Conservation (phyloP, 2,888 invertebrate species). For the Bugula neritina region DNA sequence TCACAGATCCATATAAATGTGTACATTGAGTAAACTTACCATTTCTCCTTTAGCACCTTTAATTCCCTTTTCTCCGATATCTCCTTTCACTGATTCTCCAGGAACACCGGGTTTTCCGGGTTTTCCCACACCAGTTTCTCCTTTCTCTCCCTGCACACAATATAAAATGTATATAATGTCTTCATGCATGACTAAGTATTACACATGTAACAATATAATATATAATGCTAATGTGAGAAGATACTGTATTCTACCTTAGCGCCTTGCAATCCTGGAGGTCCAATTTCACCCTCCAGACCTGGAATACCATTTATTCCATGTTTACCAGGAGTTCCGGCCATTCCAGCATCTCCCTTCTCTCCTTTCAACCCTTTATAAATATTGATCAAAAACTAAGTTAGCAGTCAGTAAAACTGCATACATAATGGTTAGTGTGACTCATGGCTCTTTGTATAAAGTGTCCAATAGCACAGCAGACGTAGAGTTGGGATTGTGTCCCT, state of each 20-base stretch:
- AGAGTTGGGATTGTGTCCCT: too few species aligned
- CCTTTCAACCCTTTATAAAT: neutral
- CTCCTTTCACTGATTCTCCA: slow-evolving; percentile 29
- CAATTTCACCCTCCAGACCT: slow-evolving; percentile 25
- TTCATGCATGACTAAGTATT: too few species aligned
- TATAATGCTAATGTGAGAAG: too few species aligned
- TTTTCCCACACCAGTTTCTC: slow-evolving; percentile 32
- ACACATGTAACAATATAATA: too few species aligned
- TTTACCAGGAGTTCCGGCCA: slow-evolving; percentile 4
- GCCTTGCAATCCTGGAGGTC: slow-evolving; percentile 31
- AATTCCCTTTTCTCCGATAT: neutral
- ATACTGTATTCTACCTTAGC: slow-evolving; percentile 28
- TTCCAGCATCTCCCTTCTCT: neutral
- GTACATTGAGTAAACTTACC: too few species aligned
- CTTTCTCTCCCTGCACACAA: slow-evolving; percentile 33
- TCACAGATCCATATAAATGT: too few species aligned
- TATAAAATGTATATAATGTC: too few species aligned
- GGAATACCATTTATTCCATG: neutral
- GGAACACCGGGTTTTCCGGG: slow-evolving; percentile 35
- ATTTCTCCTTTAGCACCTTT: neutral
- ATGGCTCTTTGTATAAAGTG: too few species aligned
- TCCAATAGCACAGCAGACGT: too few species aligned
- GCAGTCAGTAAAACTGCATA: too few species aligned
- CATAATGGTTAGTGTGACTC: too few species aligned
- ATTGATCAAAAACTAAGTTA: too few species aligned